Conservation (phyloP, 1,140 invertebrate genomes). For the Tetraneura akinire region DNA sequence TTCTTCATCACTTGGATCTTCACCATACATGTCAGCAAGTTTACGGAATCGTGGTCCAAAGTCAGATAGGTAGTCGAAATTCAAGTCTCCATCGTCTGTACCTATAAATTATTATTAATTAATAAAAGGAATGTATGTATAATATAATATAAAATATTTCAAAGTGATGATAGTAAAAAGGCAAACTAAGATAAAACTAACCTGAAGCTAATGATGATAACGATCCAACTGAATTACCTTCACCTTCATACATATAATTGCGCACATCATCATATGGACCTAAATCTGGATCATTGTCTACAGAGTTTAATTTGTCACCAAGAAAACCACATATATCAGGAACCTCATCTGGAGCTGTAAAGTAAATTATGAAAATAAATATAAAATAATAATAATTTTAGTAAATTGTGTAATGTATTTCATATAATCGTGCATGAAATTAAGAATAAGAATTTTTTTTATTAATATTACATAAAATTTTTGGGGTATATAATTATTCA, state of each 20-base stretch:
- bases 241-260: slow-evolving; percentile 95
- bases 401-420: neutral
- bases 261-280: slow-evolving; percentile 92
- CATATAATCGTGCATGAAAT: too few relatives aligned
- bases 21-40: slow-evolving; percentile 95
- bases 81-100: slow-evolving; percentile 91
- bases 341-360: slow-evolving; percentile 63
- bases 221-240: slow-evolving; percentile 89
- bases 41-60: slow-evolving; percentile 96
- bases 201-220: slow-evolving; percentile 90
- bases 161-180: too few relatives aligned
- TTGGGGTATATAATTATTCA: too few relatives aligned
- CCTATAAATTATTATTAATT: slow-evolving; percentile 60
- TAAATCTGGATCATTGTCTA: slow-evolving; percentile 86
- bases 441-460: too few relatives aligned
- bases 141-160: neutral
- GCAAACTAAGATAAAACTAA: slow-evolving; percentile 61
- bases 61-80: slow-evolving; percentile 95
- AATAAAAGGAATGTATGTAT: slow-evolving; percentile 51
- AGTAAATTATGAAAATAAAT: slow-evolving; percentile 33
- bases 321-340: slow-evolving; percentile 90
- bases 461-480: too few relatives aligned
- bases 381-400: slow-evolving; percentile 28
- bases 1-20: slow-evolving; percentile 80
- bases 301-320: slow-evolving; percentile 82